Evolutionary conservation across 1,140 invertebrate species (phyloP), one percentile per base, ranked within the genome.

Genomic region (Neodiprion virginianus): DNA sequence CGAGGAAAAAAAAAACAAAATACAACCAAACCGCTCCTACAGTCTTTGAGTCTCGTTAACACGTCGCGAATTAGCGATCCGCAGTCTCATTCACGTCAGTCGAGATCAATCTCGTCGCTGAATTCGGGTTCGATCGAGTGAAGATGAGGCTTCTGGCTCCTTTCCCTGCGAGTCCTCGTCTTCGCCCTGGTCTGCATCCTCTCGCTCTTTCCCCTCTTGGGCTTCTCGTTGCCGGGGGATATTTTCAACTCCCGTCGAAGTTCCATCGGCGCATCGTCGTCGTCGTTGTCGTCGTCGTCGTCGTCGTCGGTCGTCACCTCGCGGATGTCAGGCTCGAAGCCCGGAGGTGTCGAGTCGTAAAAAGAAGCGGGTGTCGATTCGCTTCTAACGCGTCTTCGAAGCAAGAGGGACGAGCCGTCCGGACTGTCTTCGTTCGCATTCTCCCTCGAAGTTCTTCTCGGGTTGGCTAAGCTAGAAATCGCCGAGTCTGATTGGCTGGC

Each of bases 401-500:
- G 23, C 47, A 8, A 7, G 40, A 48, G 28, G 65, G 23, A 17
- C 68, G 5, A 61, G 21, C 67, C 72, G 48, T 74, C 76, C 10
- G 14, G 28, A 10, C 48, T 71, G 70, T 71, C 70, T 47, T 77
- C 65, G 28, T 49, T 68, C 50, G 68, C 77, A 68, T 49, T 72
- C 65, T 74, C 53, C 28, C 28, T 40, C n/a, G 74, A 67, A 77
- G 68, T 8, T 66, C 68, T 50, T 21, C 71, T 79, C 73, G n/a
- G 78, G 78, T 74, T 87, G 83, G 79, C 83, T 83, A 77, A 87
- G 82, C 86, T 88, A 87, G 80, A 88, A 87, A 87, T 81, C 81
- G 86, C 84, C 85, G 82, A 79, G 79, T 85, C 85, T 82, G 81
- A 81, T 84, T 87, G 85, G 81, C 83, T 84, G 72, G 77, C 78